Conservation (phyloP, 2,113 vertebrate species). For the Corvus moneduloides region DNA sequence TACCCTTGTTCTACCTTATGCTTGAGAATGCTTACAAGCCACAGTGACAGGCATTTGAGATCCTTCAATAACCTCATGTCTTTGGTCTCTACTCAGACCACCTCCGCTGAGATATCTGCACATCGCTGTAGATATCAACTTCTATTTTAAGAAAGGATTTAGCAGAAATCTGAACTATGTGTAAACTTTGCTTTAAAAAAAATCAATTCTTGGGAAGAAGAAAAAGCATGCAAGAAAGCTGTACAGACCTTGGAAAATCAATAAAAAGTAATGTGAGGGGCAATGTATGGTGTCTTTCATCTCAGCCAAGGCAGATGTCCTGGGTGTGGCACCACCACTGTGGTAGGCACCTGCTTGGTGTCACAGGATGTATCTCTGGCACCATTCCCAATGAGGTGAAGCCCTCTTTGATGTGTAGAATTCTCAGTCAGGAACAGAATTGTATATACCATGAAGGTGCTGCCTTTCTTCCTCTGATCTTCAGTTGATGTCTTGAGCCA, state of each 20-base stretch:
- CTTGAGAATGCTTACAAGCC: background rate
- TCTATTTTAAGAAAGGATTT: background rate
- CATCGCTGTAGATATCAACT: background rate
- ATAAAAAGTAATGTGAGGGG: background rate
- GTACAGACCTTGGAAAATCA: background rate
- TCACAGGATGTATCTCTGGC: background rate
- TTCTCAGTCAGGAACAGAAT: background rate
- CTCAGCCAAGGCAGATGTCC: background rate
- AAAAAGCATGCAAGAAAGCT: background rate
- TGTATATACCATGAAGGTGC: background rate
- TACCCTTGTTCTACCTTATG: background rate
- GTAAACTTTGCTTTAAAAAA: background rate
- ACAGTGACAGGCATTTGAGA: background rate
- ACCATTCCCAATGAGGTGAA: background rate
- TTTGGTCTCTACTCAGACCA: background rate
- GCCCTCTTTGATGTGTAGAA: background rate
- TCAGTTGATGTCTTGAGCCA: background rate
- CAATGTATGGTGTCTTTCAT: background rate
- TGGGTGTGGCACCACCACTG: background rate
- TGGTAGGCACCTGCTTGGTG: too few species aligned
- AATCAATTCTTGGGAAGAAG: background rate
- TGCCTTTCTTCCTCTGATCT: background rate
- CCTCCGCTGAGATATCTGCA: background rate
- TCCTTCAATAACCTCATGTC: background rate
- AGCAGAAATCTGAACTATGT: background rate